Evolutionary conservation across 2,797 vertebrate genomes (phyloP).

Genomic region (Decapterus maruadsi): DNA sequence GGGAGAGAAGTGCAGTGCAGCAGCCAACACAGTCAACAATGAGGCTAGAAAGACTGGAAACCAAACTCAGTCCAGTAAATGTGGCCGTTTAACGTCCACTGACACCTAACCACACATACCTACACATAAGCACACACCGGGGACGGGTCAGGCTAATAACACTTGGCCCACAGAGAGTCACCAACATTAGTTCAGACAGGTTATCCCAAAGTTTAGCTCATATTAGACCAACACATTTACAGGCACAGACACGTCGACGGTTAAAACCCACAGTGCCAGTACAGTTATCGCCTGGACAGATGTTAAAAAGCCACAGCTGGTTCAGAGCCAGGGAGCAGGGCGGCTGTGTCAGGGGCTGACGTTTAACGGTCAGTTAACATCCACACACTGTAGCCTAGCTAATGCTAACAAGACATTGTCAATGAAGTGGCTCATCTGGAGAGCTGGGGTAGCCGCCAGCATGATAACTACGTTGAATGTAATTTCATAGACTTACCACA

Average conservation of each 20-base stretch:
- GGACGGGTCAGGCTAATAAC: background rate
- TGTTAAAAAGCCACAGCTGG: no score
- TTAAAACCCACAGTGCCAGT: background rate
- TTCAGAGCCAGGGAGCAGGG: background rate
- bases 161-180: background rate
- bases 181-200: background rate
- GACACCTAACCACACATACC: no score
- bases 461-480: background rate
- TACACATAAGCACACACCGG: background rate
- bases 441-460: background rate
- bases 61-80: background rate
- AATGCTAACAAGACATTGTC: background rate
- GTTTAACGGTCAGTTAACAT: background rate
- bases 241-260: background rate
- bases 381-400: background rate
- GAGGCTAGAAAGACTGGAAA: background rate
- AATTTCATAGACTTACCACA: constrained; percentile 29
- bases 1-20: no score
- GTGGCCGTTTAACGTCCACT: background rate
- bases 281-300: rapidly evolving
- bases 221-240: background rate
- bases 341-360: background rate
- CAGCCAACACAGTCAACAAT: background rate
- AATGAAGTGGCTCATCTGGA: rapidly evolving
- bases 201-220: background rate